Percentiles rank a stretch among this genome's conserved stretches.
Conservation (phyloP, 2,113 vertebrate genomes). For the Okapia johnstoni region DNA sequence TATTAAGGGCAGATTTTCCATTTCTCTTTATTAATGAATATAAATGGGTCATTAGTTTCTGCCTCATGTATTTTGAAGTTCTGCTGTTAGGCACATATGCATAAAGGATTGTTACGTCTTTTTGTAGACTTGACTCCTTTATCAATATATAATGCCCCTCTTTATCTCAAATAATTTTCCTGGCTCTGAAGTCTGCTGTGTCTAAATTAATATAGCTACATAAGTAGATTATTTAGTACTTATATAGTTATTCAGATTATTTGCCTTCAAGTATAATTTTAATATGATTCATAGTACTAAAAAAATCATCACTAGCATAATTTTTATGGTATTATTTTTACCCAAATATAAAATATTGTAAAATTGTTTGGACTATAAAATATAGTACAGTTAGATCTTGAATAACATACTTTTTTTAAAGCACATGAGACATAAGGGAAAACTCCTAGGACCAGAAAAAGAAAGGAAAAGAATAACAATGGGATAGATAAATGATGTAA, state of each 20-base stretch:
- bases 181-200: not conserved
- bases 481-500: not conserved
- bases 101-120: not conserved
- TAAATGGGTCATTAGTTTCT: not conserved
- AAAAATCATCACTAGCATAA: not conserved
- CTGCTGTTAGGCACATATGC: not conserved
- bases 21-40: conserved; percentile 12
- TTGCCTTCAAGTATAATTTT: conserved; percentile 1
- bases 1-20: not conserved
- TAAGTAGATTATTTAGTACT: not conserved
- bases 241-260: not conserved
- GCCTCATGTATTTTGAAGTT: not conserved
- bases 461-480: not conserved
- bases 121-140: not conserved
- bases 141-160: not conserved
- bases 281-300: not conserved
- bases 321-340: not conserved
- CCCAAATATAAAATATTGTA: not conserved
- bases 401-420: not conserved
- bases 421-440: not conserved
- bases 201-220: not conserved
- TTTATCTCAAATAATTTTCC: not conserved
- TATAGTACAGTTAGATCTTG: not conserved
- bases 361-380: not conserved
- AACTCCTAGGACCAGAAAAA: not conserved